phyloP scores from a whole-genome alignment of 2,797 vertebrate species.

The Manis pentadactyla region DNA sequence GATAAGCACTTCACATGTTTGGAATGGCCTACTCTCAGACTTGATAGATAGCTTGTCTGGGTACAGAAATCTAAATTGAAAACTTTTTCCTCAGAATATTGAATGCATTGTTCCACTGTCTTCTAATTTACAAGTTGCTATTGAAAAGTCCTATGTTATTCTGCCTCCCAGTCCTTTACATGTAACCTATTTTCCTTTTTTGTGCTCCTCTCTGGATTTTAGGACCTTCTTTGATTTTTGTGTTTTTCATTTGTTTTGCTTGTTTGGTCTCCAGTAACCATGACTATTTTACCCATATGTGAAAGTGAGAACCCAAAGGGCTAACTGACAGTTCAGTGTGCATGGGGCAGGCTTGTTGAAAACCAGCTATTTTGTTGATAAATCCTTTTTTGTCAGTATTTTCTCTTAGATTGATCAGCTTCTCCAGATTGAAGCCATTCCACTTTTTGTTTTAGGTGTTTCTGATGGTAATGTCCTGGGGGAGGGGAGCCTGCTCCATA shows the following conservation, averaged over 20 bases:
- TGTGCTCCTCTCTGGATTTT: background rate
- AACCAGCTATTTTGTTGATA: background rate
- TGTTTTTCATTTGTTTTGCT: background rate
- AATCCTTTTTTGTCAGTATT: background rate
- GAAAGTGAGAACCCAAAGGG: background rate
- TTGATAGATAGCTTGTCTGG: background rate
- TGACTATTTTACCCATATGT: background rate
- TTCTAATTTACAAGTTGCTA: background rate
- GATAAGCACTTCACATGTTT: background rate
- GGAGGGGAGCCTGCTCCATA: background rate
- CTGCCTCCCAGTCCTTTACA: background rate
- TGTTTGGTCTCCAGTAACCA: background rate
- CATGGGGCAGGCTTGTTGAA: background rate
- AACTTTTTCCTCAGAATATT: background rate
- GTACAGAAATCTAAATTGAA: conserved; percentile 13
- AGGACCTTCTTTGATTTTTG: background rate
- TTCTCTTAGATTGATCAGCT: conserved; percentile 13
- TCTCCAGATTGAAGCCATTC: background rate
- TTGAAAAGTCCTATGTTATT: background rate
- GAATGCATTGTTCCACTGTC: background rate
- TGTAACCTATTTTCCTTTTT: background rate
- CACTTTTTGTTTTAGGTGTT: background rate
- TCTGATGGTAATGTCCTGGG: background rate
- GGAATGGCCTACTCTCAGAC: background rate
- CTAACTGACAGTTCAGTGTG: background rate